Evolutionary conservation across 2,797 vertebrate species (phyloP), one percentile per base, ranked within the genome.

Genomic region (Coracias cyanogaster): DNA sequence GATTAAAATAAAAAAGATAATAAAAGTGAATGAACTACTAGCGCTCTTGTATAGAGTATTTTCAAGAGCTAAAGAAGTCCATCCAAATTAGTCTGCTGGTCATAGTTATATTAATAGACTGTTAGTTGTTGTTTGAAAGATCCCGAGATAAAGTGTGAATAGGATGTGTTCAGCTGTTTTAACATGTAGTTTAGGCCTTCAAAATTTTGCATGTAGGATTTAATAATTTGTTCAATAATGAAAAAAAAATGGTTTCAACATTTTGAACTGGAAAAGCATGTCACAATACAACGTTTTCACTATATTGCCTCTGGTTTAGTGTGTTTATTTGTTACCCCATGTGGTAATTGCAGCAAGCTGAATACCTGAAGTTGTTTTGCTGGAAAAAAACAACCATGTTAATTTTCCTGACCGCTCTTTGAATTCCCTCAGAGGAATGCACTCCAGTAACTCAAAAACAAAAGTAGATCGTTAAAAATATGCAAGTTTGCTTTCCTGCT

Each of bases 121-220:
- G 98, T 97, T 98, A 97, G 97, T 97, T 98, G 98, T 98, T 79
- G 95, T 98, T 98, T 98, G 98, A 94, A 97, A 98, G 97, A 98
- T 98, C 97, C 97, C 96, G 76, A 98, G 95, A 96, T 98, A 96
- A 98, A 98, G 97, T 98, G 98, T 98, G 98, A 98, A 97, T 99
- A 99, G 98, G 98, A 98, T 98, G 98, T 99, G 98, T 98, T 97
- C 93, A 97, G 94, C 97, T 98, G 97, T 98, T 98, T 99, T 98
- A 98, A 98, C 96, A 96, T 98, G 98, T 98, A 98, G 97, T 96
- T 96, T 98, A 98, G 96, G 88, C 95, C 96, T 98, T 98, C 97
- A 98, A 57, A 98, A 98, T 96, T 98, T 98, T 99, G 99, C 99
- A 99, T 99, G 99, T 98, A 98, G 98, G 98, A 98, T 98, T 98